phyloP scores from a whole-genome alignment of 2,113 vertebrate species.

The Atractosteus spatula region DNA sequence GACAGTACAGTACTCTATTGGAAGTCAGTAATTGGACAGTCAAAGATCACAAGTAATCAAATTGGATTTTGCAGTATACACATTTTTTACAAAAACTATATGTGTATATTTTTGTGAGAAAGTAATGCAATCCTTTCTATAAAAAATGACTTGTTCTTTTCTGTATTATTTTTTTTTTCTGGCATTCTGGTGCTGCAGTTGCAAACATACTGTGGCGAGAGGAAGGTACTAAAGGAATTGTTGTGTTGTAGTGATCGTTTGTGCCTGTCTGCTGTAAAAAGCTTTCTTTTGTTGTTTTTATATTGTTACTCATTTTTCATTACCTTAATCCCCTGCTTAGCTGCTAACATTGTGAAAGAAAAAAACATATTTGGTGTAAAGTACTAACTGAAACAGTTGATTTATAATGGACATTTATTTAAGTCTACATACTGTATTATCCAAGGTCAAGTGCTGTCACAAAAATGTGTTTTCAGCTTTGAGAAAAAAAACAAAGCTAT shows the following conservation, averaged over 20 bases:
- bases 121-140: background rate
- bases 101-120: no score
- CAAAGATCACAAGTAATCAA: no score
- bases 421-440: conserved; percentile 7
- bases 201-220: conserved; percentile 98
- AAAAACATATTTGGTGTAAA: background rate
- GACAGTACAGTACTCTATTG: conserved; percentile 18
- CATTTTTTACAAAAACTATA: no score
- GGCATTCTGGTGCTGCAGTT: conserved; percentile 72
- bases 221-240: conserved; percentile 82
- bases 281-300: no score
- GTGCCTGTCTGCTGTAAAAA: conserved; percentile 58
- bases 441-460: conserved; percentile 34
- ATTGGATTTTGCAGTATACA: no score
- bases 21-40: background rate
- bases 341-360: background rate
- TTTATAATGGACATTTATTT: background rate
- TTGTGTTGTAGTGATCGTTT: conserved; percentile 53
- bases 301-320: conserved; percentile 7
- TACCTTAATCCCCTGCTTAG: background rate
- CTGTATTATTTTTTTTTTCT: conserved; percentile 49
- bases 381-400: background rate
- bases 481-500: background rate
- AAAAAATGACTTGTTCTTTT: conserved; percentile 33
- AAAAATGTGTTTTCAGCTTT: conserved; percentile 36